A percentile compares a stretch with the other conserved stretches of the same genome.
Evolutionary conservation across 2,113 vertebrate species (phyloP).

Genomic region (Phyllopteryx taeniolatus): DNA sequence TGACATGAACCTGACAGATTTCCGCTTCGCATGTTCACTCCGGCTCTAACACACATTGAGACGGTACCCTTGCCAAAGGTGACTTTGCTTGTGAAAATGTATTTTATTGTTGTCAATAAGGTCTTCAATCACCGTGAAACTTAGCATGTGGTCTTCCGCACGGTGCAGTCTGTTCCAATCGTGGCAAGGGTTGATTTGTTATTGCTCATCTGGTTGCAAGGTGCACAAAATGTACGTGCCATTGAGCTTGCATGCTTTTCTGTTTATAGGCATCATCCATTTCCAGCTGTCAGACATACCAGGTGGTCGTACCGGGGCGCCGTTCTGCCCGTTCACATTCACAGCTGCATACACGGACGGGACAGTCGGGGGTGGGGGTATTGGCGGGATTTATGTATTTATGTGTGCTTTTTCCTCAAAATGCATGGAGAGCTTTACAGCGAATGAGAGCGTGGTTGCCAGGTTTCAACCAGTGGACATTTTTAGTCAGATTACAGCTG

Average conservation of each 20-base stretch:
- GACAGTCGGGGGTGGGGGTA: neutral
- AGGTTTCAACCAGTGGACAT: constrained; percentile 27
- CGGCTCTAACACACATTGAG: neutral
- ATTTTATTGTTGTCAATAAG: neutral
- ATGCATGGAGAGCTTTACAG: constrained; percentile 41
- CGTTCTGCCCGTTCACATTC: neutral
- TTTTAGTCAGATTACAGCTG: constrained; percentile 42
- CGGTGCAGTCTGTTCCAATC: neutral
- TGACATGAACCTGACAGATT: neutral
- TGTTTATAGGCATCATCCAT: constrained; percentile 18
- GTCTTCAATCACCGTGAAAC: neutral
- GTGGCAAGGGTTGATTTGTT: neutral
- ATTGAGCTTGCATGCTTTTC: constrained; percentile 14
- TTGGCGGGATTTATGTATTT: neutral
- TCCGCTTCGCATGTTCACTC: neutral
- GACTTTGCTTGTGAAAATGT: neutral
- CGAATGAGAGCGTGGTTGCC: constrained; percentile 33
- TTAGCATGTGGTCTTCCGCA: neutral
- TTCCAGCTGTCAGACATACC: constrained; percentile 41
- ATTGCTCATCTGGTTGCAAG: constrained; percentile 10
- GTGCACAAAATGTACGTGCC: constrained; percentile 9
- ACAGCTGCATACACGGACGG: neutral
- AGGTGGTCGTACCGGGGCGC: constrained; percentile 27
- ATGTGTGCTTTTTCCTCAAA: constrained; percentile 33
- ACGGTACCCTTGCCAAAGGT: neutral